phyloP scores from a whole-genome alignment of 1,140 invertebrate genomes.

The Bombus huntii region DNA sequence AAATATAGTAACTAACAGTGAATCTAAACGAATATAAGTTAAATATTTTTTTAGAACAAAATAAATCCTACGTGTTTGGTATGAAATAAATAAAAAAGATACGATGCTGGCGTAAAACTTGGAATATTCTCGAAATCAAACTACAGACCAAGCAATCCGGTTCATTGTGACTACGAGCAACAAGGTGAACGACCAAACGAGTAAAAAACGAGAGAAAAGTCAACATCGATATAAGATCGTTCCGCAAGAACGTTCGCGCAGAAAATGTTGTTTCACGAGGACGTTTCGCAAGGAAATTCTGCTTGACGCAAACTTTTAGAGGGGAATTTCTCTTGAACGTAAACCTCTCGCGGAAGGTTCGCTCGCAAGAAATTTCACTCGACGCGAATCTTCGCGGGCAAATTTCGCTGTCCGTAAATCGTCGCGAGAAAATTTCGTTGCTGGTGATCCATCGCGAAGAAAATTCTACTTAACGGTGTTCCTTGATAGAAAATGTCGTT shows the following conservation, averaged over 20 bases:
- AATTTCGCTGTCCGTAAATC: conserved; percentile 3
- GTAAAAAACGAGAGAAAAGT: neutral
- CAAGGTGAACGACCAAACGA: neutral
- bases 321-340: neutral
- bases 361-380: conserved; percentile 6
- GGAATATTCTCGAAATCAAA: conserved; percentile 18
- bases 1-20: neutral
- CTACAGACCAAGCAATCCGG: neutral
- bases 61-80: neutral
- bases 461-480: conserved; percentile 8
- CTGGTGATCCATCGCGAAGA: neutral
- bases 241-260: neutral
- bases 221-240: neutral
- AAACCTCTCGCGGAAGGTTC: neutral
- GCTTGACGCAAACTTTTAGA: neutral
- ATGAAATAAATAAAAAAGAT: neutral
- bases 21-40: neutral
- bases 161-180: neutral
- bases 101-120: neutral
- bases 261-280: neutral
- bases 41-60: neutral
- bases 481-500: neutral
- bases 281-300: conserved; percentile 7
- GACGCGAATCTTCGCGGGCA: conserved; percentile 5
- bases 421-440: neutral